Evolutionary conservation across 2,797 vertebrate genomes (phyloP).

Genomic region (Amblyopsis hoosieri): DNA sequence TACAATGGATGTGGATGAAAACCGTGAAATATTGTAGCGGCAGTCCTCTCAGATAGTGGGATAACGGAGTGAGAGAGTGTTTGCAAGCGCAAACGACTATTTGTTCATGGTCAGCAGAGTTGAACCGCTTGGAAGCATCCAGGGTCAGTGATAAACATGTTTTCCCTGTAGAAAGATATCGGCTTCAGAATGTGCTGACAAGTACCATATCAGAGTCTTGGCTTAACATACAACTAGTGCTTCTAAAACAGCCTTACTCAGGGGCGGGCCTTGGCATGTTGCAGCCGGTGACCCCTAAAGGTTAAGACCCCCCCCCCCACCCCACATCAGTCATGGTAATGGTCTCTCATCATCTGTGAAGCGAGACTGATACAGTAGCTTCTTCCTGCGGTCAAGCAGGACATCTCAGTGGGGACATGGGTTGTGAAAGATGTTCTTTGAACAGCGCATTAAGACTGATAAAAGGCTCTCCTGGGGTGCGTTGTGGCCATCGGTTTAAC

Average conservation of each 20-base stretch:
- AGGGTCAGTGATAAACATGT: conserved; percentile 26
- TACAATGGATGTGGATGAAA: conserved; percentile 48
- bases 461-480: conserved; percentile 43
- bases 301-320: conserved; percentile 52
- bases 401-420: conserved; percentile 52
- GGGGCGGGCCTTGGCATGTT: conserved; percentile 15
- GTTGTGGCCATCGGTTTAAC: conserved; percentile 47
- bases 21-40: conserved; percentile 21
- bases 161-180: conserved; percentile 19
- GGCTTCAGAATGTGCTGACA: conserved; percentile 40
- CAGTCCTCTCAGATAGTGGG: conserved; percentile 46
- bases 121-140: conserved; percentile 34
- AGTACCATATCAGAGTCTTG: neutral
- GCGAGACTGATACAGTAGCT: conserved; percentile 61
- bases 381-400: conserved; percentile 61
- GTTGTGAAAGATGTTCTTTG: conserved; percentile 60
- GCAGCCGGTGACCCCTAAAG: conserved; percentile 51
- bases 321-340: conserved; percentile 60
- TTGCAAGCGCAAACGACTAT: conserved; percentile 3
- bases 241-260: conserved; percentile 5
- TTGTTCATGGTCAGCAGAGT: conserved; percentile 34
- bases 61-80: conserved; percentile 38
- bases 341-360: conserved; percentile 55
- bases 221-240: neutral
- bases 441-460: conserved; percentile 59